A percentile compares a stretch with the other conserved stretches of the same genome.
Evolutionary conservation across 2,113 vertebrate species (phyloP).

Genomic region (Capreolus pygargus): DNA sequence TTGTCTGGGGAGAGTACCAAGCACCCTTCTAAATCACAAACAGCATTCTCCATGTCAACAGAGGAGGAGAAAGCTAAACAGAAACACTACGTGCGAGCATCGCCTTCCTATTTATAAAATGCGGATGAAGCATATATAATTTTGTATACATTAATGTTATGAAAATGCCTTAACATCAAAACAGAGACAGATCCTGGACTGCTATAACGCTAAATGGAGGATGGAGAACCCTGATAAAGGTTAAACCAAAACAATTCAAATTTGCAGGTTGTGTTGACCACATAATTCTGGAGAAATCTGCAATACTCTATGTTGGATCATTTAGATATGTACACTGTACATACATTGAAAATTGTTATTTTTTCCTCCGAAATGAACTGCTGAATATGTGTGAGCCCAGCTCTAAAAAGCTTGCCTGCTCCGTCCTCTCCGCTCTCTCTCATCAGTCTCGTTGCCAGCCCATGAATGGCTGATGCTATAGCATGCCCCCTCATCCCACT

Average conservation of each 20-base stretch:
- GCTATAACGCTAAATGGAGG: background rate
- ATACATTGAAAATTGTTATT: background rate
- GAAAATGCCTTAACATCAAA: conserved; percentile 23
- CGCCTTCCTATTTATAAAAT: conserved; percentile 42
- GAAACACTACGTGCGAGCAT: background rate
- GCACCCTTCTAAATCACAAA: background rate
- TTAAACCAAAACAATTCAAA: background rate
- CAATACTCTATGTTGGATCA: background rate
- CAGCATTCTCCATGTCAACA: background rate
- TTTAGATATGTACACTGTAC: background rate
- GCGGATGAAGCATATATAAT: background rate
- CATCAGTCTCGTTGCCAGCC: background rate
- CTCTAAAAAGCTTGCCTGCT: background rate
- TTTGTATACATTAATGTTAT: background rate
- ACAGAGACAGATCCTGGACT: background rate
- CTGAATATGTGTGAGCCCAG: background rate
- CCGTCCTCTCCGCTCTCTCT: background rate
- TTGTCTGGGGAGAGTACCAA: background rate
- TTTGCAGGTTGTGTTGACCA: background rate
- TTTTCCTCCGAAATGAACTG: conserved; percentile 28
- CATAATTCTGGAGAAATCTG: conserved; percentile 7
- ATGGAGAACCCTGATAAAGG: background rate
- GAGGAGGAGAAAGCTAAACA: background rate
- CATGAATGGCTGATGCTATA: rapidly evolving
- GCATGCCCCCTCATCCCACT: background rate